These are phyloP conservation scores for Misgurnus anguillicaudatus DNA, from an alignment of 2,113 vertebrate genomes.

Conservation along the genomic window DNA sequence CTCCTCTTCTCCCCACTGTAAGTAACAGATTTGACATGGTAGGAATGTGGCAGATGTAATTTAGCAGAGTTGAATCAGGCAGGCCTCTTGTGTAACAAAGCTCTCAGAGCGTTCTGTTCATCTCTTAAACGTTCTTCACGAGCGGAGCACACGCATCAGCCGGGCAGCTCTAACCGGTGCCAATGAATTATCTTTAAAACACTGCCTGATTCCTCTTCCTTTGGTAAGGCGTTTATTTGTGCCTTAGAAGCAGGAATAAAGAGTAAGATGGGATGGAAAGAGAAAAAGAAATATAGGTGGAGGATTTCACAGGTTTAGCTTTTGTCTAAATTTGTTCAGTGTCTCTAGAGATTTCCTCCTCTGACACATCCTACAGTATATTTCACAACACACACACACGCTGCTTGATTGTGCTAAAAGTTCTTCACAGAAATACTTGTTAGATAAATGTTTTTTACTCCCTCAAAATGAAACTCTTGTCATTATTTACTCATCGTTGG, in stretches of 20 bases:
- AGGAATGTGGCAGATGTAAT: slow-evolving; percentile 39
- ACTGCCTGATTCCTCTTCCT: slow-evolving; percentile 23
- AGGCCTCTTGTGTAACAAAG: slow-evolving; percentile 12
- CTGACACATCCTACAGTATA: not conserved
- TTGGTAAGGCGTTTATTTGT: slow-evolving; percentile 23
- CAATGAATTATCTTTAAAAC: slow-evolving; percentile 26
- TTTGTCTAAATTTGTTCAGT: slow-evolving; percentile 7
- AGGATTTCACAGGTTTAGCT: slow-evolving; percentile 17
- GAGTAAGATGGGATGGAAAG: not conserved
- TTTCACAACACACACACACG: not conserved
- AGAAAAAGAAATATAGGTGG: not conserved
- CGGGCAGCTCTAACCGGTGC: slow-evolving; percentile 5
- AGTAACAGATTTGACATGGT: slow-evolving; percentile 28
- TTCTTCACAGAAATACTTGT: not conserved
- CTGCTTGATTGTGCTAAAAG: slow-evolving; percentile 3
- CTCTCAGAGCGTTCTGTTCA: slow-evolving; percentile 37
- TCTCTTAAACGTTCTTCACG: slow-evolving; percentile 48
- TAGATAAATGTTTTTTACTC: not conserved
- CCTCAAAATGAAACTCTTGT: too few relatives aligned
- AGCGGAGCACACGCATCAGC: slow-evolving; percentile 31
- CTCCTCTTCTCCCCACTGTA: not conserved
- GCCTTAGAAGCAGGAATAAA: slow-evolving; percentile 1
- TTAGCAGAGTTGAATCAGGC: slow-evolving; percentile 42
- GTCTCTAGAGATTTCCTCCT: not conserved
- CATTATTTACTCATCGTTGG: too few relatives aligned